Conservation (phyloP, 2,888 invertebrate species). For the Galerucella calmariensis region DNA sequence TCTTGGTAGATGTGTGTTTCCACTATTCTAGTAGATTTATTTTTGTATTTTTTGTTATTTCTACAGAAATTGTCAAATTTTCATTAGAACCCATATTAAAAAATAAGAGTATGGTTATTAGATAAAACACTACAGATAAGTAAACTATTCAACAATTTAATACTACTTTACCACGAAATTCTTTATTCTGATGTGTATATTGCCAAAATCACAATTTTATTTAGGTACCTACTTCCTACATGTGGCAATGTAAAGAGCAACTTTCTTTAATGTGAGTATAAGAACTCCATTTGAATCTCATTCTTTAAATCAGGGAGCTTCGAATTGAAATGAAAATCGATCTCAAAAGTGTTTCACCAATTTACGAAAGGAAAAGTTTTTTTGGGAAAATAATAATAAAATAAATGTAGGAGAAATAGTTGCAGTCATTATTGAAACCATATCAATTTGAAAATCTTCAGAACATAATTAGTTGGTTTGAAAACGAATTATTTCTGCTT, state of each 20-base stretch:
- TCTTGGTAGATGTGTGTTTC: too few species aligned
- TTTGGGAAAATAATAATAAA: too few species aligned
- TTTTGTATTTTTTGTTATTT: neutral
- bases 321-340: neutral
- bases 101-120: neutral
- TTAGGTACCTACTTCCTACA: constrained; percentile 28
- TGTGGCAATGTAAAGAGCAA: constrained; percentile 19
- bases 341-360: too few species aligned
- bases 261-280: neutral
- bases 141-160: neutral
- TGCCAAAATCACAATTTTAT: constrained; percentile 23
- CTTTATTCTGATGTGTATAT: constrained; percentile 11
- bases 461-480: too few species aligned
- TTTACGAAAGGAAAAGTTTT: too few species aligned
- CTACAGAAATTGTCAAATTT: neutral
- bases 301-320: neutral
- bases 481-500: too few species aligned
- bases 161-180: neutral
- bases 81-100: neutral
- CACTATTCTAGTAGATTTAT: too few species aligned
- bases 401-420: too few species aligned
- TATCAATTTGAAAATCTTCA: too few species aligned
- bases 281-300: neutral
- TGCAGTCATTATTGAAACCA: too few species aligned
- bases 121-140: neutral